Conservation (phyloP, 2,888 invertebrate species). For the Synanthedon formicaeformis region DNA sequence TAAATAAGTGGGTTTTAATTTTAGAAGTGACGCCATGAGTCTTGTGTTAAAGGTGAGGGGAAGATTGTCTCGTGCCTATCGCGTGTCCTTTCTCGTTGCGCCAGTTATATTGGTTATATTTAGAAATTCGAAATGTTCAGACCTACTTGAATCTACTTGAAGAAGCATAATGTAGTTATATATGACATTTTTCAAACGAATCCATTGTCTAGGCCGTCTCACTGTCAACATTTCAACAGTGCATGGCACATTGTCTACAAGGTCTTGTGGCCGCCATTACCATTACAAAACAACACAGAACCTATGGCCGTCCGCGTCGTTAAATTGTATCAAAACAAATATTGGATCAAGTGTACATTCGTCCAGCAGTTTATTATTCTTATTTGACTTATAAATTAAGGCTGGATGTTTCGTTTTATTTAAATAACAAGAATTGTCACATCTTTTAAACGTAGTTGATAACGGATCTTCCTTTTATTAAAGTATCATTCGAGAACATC, state of each 20-base stretch:
- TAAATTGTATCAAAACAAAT: constrained; percentile 64
- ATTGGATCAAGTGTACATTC: constrained; percentile 58
- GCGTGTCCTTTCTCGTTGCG: constrained; percentile 46
- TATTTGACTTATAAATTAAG: constrained; percentile 60
- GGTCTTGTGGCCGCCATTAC: constrained; percentile 43
- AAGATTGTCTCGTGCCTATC: constrained; percentile 57
- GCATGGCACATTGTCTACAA: constrained; percentile 32
- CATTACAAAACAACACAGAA: constrained; percentile 55
- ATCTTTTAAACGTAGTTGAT: not conserved
- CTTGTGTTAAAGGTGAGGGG: constrained; percentile 56
- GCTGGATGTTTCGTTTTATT: constrained; percentile 40
- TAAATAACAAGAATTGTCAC: constrained; percentile 10
- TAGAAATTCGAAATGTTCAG: constrained; percentile 15
- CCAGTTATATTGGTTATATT: constrained; percentile 28
- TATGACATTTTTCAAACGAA: too few relatives aligned
- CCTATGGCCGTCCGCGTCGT: constrained; percentile 47
- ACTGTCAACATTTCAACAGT: constrained; percentile 26
- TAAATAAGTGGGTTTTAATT: constrained; percentile 68
- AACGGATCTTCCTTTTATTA: constrained; percentile 1
- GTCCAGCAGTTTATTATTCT: constrained; percentile 53
- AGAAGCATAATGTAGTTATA: too few relatives aligned
- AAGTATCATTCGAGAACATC: constrained; percentile 1
- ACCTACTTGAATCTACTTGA: not conserved
- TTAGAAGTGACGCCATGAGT: constrained; percentile 57
- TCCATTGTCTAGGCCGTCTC: not conserved